Evolutionary conservation across 64 coral and sea anemone genomes (phyloP).

Genomic region (Dendronephthya gigantea): DNA sequence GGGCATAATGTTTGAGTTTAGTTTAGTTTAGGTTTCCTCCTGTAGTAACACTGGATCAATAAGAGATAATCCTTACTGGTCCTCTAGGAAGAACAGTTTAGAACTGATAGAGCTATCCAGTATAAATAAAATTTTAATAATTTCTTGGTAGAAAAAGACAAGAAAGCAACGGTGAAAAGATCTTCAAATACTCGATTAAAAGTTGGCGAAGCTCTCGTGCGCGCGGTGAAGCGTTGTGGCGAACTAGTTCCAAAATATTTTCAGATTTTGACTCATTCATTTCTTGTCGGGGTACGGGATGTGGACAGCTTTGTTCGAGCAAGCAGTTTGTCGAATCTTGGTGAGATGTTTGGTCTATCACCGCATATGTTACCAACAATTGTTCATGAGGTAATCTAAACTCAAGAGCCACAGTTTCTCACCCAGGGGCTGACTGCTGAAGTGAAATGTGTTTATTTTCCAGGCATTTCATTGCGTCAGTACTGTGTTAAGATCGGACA

Average conservation of each 20-base stretch:
- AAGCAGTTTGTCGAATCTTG: constrained; percentile 87
- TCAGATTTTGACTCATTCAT: constrained; percentile 50
- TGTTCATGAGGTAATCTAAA: constrained; percentile 54
- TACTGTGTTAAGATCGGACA: constrained; percentile 55
- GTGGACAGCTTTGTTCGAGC: constrained; percentile 63
- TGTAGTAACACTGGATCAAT: too few relatives aligned
- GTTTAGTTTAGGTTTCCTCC: too few relatives aligned
- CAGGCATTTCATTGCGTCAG: constrained; percentile 71
- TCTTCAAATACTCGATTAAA: constrained; percentile 58
- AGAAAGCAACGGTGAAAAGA: background rate
- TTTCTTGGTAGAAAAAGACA: background rate
- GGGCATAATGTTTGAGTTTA: background rate
- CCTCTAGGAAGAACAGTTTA: background rate
- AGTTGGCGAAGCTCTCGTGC: constrained; percentile 68
- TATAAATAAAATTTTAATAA: background rate
- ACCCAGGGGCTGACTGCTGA: too few relatives aligned
- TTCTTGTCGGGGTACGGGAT: constrained; percentile 58
- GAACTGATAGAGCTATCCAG: background rate
- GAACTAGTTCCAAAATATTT: constrained; percentile 60
- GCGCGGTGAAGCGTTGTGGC: constrained; percentile 58
- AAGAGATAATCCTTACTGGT: too few relatives aligned
- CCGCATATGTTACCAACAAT: constrained; percentile 58
- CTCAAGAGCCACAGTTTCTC: too few relatives aligned
- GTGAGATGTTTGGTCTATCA: constrained; percentile 66
- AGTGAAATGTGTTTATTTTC: background rate